Evolutionary conservation across 2,888 invertebrate species (phyloP).

Genomic region (Patella caerulea): DNA sequence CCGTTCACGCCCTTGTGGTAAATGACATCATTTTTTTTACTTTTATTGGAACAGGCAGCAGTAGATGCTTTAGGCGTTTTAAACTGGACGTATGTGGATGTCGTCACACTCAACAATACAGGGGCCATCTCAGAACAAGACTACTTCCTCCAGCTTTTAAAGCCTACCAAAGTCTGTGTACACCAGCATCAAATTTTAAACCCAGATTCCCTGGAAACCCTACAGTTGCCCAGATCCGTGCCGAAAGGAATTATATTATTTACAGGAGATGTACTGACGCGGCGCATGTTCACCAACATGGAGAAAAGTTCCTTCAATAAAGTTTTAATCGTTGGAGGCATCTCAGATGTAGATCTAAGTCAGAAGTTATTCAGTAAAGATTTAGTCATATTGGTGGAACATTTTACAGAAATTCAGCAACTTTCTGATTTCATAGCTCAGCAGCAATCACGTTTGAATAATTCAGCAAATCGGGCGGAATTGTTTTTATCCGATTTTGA

Average conservation of each 20-base stretch:
- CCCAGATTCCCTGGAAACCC: not conserved
- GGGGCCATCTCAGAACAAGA: slow-evolving; percentile 29
- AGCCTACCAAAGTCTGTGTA: slow-evolving; percentile 1
- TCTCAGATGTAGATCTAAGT: not conserved
- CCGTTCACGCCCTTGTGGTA: too few relatives aligned
- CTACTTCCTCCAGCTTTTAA: slow-evolving; percentile 13
- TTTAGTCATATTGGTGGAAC: not conserved
- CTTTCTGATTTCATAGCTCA: not conserved
- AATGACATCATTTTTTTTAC: too few relatives aligned
- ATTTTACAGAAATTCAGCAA: not conserved
- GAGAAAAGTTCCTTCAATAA: not conserved
- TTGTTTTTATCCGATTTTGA: too few relatives aligned
- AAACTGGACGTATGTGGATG: slow-evolving; percentile 42
- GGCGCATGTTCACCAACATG: not conserved
- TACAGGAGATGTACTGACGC: slow-evolving; percentile 9
- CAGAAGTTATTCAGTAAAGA: not conserved
- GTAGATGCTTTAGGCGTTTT: slow-evolving; percentile 26
- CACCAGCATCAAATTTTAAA: not conserved
- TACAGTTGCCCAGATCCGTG: not conserved
- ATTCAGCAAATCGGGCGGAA: too few relatives aligned
- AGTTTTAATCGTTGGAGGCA: not conserved
- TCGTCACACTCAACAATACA: slow-evolving; percentile 26
- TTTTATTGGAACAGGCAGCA: slow-evolving; percentile 28
- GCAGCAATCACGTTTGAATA: too few relatives aligned
- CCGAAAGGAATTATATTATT: slow-evolving; percentile 19